These are phyloP conservation scores for Sebastes matsubarae DNA, from an alignment of 2,797 vertebrate species.

Conservation along the genomic window DNA sequence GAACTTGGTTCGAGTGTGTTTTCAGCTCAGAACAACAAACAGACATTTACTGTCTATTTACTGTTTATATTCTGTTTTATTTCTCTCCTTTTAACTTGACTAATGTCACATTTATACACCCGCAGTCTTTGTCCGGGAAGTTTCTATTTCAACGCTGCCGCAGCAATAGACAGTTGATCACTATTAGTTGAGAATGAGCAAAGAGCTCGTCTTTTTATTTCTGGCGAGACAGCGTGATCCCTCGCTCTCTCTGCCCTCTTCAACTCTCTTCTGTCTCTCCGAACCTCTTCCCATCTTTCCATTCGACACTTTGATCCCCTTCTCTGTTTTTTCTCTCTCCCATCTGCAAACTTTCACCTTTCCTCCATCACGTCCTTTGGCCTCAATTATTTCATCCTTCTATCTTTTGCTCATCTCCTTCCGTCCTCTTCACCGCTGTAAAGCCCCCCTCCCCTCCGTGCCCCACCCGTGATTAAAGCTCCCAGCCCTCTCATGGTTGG, in stretches of 20 bases:
- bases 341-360: slow-evolving; percentile 64
- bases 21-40: slow-evolving; percentile 1
- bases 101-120: not conserved
- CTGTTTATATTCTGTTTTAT: not conserved
- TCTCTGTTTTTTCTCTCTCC: slow-evolving; percentile 22
- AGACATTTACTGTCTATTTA: not conserved
- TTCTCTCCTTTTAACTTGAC: not conserved
- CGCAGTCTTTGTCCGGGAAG: not conserved
- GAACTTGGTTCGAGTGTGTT: slow-evolving; percentile 2
- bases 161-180: slow-evolving; percentile 45
- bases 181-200: slow-evolving; percentile 38
- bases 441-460: not conserved
- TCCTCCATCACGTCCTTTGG: slow-evolving; percentile 62
- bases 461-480: slow-evolving; percentile 62
- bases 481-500: slow-evolving; percentile 47
- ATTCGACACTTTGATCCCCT: slow-evolving; percentile 47
- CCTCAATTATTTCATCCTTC: slow-evolving; percentile 73
- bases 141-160: slow-evolving; percentile 15
- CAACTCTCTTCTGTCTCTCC: slow-evolving; percentile 24
- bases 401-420: slow-evolving; percentile 60
- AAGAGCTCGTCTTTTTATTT: slow-evolving; percentile 51
- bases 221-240: slow-evolving; percentile 39
- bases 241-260: slow-evolving; percentile 24
- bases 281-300: slow-evolving; percentile 37
- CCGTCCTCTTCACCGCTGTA: slow-evolving; percentile 3